Percentiles rank a stretch among this genome's conserved stretches.
phyloP scores from a whole-genome alignment of 2,888 invertebrate genomes.

The Acrobasis repandana region DNA sequence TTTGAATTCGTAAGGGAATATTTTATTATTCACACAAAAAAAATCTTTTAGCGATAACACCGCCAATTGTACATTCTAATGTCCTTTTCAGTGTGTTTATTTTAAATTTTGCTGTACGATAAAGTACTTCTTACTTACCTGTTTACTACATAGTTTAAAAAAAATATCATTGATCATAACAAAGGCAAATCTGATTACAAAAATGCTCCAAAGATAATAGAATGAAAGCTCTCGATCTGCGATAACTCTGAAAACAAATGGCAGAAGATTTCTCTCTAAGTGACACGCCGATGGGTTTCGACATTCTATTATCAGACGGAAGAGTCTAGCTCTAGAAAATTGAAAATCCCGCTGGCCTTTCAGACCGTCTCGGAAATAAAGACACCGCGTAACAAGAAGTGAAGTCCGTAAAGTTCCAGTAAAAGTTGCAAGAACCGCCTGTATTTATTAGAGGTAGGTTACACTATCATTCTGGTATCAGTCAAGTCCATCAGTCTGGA shows the following conservation, averaged over 20 bases:
- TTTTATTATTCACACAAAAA: background rate
- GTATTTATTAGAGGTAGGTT: too few relatives aligned
- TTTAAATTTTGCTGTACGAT: too few relatives aligned
- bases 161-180: background rate
- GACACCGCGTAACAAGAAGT: background rate
- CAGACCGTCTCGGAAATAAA: background rate
- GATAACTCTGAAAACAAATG: slow-evolving; percentile 12
- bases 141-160: background rate
- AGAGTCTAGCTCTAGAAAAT: slow-evolving; percentile 24
- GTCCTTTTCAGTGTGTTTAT: too few relatives aligned
- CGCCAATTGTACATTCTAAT: too few relatives aligned
- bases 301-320: slow-evolving; percentile 25
- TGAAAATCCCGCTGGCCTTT: slow-evolving; percentile 22
- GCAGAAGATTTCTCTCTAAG: slow-evolving; percentile 12
- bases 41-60: too few relatives aligned
- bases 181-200: background rate
- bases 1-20: background rate
- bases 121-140: too few relatives aligned
- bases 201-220: background rate
- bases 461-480: too few relatives aligned
- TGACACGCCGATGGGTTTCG: slow-evolving; percentile 19
- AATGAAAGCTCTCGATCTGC: slow-evolving; percentile 3
- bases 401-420: background rate
- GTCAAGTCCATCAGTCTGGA: too few relatives aligned
- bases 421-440: background rate